These are phyloP conservation scores for Labeo rohita DNA, from an alignment of 2,113 vertebrate genomes.

Conservation along the genomic window DNA sequence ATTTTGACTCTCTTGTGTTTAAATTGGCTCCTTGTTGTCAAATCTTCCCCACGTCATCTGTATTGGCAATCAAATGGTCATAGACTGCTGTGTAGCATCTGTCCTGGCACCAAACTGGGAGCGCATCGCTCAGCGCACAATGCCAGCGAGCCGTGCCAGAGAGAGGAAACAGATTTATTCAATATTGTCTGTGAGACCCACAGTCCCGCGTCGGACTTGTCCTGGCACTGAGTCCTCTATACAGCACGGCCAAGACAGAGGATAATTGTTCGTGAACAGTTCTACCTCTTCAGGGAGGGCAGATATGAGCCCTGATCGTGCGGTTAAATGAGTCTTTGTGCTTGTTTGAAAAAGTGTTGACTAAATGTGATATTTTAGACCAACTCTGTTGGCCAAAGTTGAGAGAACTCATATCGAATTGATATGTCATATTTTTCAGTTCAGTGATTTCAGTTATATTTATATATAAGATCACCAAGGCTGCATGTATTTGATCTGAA, in stretches of 20 bases:
- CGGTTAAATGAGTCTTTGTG: not conserved
- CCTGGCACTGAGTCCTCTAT: slow-evolving; percentile 18
- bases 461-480: too few relatives aligned
- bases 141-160: not conserved
- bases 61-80: not conserved
- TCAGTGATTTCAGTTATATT: too few relatives aligned
- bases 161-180: slow-evolving; percentile 27
- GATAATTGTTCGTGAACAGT: not conserved
- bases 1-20: not conserved
- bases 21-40: not conserved
- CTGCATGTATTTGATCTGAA: too few relatives aligned
- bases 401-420: not conserved
- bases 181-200: slow-evolving; percentile 1
- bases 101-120: not conserved
- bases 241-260: not conserved
- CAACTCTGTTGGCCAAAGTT: not conserved
- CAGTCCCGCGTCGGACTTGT: not conserved
- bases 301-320: not conserved
- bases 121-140: not conserved
- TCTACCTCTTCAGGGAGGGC: not conserved
- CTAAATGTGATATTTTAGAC: not conserved
- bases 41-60: not conserved
- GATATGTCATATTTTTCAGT: not conserved
- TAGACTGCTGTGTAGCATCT: slow-evolving; percentile 20
- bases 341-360: not conserved